phyloP scores from a whole-genome alignment of 2,113 vertebrate species.

The Mus musculus region GRCm39 chr5:100604501-100605000 shows the following conservation, averaged over 20 bases:
- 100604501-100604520: neutral
- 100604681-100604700: neutral
- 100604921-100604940: neutral
- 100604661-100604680: neutral
- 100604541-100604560: neutral
- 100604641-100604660: neutral
- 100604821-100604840: neutral
- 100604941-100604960: neutral
- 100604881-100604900: neutral
- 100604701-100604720: neutral
- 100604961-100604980: neutral
- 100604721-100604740: neutral
- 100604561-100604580: neutral
- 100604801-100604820: neutral
- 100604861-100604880: neutral
- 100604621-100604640: neutral
- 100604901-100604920: neutral
- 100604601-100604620: neutral
- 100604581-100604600: neutral
- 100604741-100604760: neutral
- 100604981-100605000: neutral
- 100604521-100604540: neutral
- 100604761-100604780: neutral
- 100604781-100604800: neutral
- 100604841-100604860: neutral